These are phyloP conservation scores for Trachurus trachurus DNA, from an alignment of 2,797 vertebrate species.

Conservation along the genomic window DNA sequence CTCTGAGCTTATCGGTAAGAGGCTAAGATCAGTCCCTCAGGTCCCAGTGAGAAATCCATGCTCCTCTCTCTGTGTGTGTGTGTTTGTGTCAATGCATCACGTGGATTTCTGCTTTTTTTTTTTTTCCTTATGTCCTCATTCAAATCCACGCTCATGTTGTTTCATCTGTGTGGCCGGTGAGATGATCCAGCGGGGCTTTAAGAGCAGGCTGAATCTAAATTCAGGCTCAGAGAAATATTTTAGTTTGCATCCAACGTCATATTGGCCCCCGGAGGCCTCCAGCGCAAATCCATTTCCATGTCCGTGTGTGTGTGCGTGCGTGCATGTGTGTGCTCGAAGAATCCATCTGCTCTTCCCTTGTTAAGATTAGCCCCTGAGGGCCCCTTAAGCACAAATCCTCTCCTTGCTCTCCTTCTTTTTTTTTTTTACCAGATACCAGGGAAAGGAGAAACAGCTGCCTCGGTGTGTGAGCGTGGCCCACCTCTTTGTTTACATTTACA, in stretches of 20 bases:
- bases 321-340: background rate
- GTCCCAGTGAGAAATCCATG: constrained; percentile 39
- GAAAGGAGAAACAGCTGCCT: background rate
- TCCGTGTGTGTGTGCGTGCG: constrained; percentile 5
- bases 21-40: constrained; percentile 43
- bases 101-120: background rate
- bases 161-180: constrained; percentile 5
- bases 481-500: background rate
- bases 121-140: constrained; percentile 1
- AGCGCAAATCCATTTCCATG: constrained; percentile 46
- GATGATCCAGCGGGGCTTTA: constrained; percentile 31
- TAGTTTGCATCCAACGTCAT: constrained; percentile 40
- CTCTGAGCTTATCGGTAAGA: constrained; percentile 51
- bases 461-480: background rate
- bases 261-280: constrained; percentile 52
- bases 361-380: constrained; percentile 50
- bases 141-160: constrained; percentile 15
- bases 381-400: constrained; percentile 45
- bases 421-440: constrained; percentile 9
- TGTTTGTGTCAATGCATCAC: background rate
- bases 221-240: constrained; percentile 58
- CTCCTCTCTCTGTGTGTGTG: background rate
- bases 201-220: constrained; percentile 34
- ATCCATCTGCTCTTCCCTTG: constrained; percentile 52
- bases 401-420: constrained; percentile 11